Evolutionary conservation across 2,797 vertebrate species (phyloP).

Genomic region (Sebastes vulpes): DNA sequence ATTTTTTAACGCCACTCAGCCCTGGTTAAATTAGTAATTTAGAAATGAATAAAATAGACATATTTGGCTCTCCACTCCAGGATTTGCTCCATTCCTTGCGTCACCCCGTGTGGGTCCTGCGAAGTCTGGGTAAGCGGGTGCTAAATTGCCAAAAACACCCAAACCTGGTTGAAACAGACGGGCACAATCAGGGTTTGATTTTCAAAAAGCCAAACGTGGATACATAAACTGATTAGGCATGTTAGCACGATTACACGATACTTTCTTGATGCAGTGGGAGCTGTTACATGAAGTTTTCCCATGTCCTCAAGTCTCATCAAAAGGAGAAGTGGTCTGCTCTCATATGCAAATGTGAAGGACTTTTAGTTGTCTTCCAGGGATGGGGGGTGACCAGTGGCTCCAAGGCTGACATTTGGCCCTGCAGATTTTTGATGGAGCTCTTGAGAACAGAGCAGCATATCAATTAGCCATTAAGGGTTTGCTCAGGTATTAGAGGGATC

Average conservation of each 20-base stretch:
- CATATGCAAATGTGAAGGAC: conserved; percentile 48
- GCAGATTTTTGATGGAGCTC: conserved; percentile 72
- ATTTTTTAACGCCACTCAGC: conserved; percentile 41
- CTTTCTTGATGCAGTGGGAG: conserved; percentile 20
- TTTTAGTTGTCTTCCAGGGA: conserved; percentile 34
- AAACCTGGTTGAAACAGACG: conserved; percentile 71
- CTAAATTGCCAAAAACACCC: conserved; percentile 59
- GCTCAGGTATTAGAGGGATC: conserved; percentile 82
- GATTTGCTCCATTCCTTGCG: neutral
- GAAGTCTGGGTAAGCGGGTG: conserved; percentile 41
- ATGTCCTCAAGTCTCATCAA: conserved; percentile 45
- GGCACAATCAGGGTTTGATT: conserved; percentile 69
- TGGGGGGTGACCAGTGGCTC: conserved; percentile 30
- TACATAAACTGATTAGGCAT: conserved; percentile 32
- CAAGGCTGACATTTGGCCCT: conserved; percentile 72
- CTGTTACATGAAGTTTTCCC: conserved; percentile 18
- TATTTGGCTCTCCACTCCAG: conserved; percentile 9
- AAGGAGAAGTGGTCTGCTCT: conserved; percentile 26
- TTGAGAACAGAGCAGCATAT: conserved; percentile 78
- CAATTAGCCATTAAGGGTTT: conserved; percentile 84
- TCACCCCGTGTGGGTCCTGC: conserved; percentile 6
- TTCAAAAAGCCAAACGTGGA: conserved; percentile 50
- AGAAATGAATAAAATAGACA: conserved; percentile 66
- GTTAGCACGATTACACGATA: neutral
- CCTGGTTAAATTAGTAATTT: conserved; percentile 72